Base-by-base conservation (phyloP, 2,113 vertebrate species). In the Anolis sagrei region DNA sequence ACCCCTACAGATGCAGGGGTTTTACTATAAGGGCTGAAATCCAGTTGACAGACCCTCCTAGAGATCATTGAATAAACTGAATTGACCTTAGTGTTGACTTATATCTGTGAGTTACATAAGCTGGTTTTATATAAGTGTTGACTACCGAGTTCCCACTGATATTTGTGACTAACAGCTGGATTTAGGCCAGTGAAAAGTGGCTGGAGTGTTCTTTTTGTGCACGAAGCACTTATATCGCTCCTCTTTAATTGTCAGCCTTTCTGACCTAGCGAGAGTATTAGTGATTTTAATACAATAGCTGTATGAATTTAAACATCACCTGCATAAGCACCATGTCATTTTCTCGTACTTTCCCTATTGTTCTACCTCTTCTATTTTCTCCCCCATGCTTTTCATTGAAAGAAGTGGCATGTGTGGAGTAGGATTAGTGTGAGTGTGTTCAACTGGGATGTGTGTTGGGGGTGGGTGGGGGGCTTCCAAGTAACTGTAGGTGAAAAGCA, bases 351-450 rank as follows among this genome's bases (percentile, higher is more conserved):
- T 76, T 74, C 49, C 39, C 80, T 87, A 44, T 68, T 90, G 61
- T 39, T 34, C 58, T 4, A n/a, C 29, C 76, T 39, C 44, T 76
- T 25, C 64, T 77, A 27, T 77, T 32, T 48, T 84, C 70, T 66
- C 44, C 73, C 77, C 51, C 86, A 68, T 84, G 18, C 21, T 92
- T 72, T 83, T 78, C 81, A 79, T 86, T 61, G 51, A 76, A 51
- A 79, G 86, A 73, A 83, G n/a, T 23, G 1, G 2, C 77, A 13
- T 29, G 76, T 27, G 88, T 72, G 76, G 90, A 89, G 72, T 1
- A 80, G 13, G 29, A n/a, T 76, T 77, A 1, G 62, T 27, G 64
- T 68, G 64, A 10, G 27, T 68, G 64, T 68, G 64, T 4, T 68
- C 73, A n/a, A 29, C 10, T 29, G 64, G 27, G 64, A 44, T 25